Evolutionary conservation across 2,888 invertebrate species (phyloP).

Genomic region (Coremacera marginata): DNA sequence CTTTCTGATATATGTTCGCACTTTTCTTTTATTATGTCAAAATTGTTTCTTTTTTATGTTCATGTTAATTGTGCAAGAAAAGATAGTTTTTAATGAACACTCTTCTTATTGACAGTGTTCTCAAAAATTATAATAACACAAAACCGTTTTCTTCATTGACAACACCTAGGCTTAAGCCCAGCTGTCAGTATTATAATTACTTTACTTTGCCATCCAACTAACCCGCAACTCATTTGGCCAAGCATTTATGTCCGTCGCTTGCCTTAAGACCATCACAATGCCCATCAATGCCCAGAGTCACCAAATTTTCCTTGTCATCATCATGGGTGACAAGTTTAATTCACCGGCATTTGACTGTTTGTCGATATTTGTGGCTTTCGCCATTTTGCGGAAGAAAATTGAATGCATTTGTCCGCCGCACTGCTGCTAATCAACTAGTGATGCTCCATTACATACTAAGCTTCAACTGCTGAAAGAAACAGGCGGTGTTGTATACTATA

Average conservation of each 20-base stretch:
- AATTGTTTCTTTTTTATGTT: too few species aligned
- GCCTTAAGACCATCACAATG: not conserved
- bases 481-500: too few species aligned
- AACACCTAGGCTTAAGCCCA: not conserved
- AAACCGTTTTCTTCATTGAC: too few species aligned
- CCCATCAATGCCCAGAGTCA: slow-evolving; percentile 11
- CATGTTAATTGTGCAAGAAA: too few species aligned
- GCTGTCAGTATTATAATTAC: not conserved
- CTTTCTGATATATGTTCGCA: too few species aligned
- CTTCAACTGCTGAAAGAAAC: not conserved
- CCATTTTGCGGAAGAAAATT: too few species aligned
- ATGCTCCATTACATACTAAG: slow-evolving; percentile 6
- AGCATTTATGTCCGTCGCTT: not conserved
- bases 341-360: slow-evolving; percentile 5
- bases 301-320: slow-evolving; percentile 28
- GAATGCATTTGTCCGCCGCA: not conserved
- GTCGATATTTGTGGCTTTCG: slow-evolving; percentile 18
- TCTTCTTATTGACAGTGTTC: too few species aligned
- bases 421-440: slow-evolving; percentile 29
- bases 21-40: too few species aligned
- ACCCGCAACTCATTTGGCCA: not conserved
- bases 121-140: too few species aligned
- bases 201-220: not conserved
- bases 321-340: slow-evolving; percentile 27
- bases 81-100: too few species aligned